phyloP scores from a whole-genome alignment of 2,888 invertebrate genomes.

The Metacarcinus magister region DNA sequence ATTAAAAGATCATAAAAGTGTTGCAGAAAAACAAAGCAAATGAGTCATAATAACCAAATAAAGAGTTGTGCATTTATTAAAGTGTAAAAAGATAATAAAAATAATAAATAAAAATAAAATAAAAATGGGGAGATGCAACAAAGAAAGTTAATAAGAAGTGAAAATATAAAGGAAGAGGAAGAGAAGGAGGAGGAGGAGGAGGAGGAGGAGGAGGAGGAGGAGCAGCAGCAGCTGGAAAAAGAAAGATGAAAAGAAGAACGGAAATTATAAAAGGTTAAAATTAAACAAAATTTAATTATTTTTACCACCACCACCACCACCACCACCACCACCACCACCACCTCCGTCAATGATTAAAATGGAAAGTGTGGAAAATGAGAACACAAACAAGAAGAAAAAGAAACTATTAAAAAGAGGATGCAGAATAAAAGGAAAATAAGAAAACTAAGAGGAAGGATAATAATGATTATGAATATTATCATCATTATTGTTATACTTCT shows the following conservation, averaged over 20 bases:
- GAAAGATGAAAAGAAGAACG: background rate
- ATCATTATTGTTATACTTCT: no score
- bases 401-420: background rate
- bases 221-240: background rate
- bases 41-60: constrained; percentile 4
- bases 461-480: no score
- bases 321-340: constrained; percentile 13
- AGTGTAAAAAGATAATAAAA: background rate
- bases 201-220: background rate
- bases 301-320: background rate
- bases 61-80: background rate
- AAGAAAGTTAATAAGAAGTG: background rate
- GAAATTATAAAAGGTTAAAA: background rate
- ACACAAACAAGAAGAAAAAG: background rate
- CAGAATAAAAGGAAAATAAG: background rate
- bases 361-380: background rate
- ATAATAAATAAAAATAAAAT: background rate
- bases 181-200: background rate
- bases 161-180: background rate
- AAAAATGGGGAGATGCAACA: background rate
- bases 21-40: background rate
- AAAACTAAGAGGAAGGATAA: background rate
- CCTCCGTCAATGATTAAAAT: background rate
- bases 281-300: background rate
- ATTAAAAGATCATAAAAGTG: background rate